Conservation (phyloP, 2,888 invertebrate species). For the Ochropleura leucogaster region DNA sequence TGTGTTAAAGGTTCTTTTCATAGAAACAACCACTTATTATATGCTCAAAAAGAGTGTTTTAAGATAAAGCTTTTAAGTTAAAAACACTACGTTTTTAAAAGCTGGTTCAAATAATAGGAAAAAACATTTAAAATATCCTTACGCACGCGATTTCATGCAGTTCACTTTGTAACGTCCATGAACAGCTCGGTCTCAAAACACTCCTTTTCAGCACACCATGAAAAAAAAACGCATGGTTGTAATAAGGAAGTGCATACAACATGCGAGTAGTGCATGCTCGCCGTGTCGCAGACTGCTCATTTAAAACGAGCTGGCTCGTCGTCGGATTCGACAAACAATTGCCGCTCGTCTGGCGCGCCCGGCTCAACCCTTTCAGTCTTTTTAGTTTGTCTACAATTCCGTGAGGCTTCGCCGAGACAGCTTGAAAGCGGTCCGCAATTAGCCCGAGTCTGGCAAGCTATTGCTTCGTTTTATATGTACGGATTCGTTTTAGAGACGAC, state of each 20-base stretch:
- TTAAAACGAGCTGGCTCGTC: slow-evolving; percentile 64
- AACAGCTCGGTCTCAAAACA: neutral
- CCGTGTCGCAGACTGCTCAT: slow-evolving; percentile 67
- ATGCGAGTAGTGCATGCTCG: slow-evolving; percentile 36
- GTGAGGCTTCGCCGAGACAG: slow-evolving; percentile 71
- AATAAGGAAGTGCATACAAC: slow-evolving; percentile 51
- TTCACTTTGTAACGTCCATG: neutral
- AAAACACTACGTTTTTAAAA: neutral
- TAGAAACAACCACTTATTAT: neutral
- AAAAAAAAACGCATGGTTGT: slow-evolving; percentile 30
- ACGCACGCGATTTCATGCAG: neutral
- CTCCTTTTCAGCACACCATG: neutral
- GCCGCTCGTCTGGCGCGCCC: slow-evolving; percentile 73
- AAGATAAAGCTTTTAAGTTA: too few relatives aligned
- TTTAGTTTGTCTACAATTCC: slow-evolving; percentile 77
- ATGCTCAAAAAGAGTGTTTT: too few relatives aligned
- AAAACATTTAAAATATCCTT: neutral
- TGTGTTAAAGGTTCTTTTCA: neutral
- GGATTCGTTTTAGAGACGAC: slow-evolving; percentile 54
- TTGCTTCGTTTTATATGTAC: slow-evolving; percentile 53
- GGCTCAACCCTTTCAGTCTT: slow-evolving; percentile 71
- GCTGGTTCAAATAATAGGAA: neutral
- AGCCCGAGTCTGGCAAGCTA: slow-evolving; percentile 74
- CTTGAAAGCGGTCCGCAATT: slow-evolving; percentile 83
- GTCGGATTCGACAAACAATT: slow-evolving; percentile 73